Percentiles rank a stretch among this genome's conserved stretches.
These are phyloP conservation scores for Drosophila sulfurigaster DNA, from an alignment of 1,140 invertebrate species.

Conservation along the genomic window DNA sequence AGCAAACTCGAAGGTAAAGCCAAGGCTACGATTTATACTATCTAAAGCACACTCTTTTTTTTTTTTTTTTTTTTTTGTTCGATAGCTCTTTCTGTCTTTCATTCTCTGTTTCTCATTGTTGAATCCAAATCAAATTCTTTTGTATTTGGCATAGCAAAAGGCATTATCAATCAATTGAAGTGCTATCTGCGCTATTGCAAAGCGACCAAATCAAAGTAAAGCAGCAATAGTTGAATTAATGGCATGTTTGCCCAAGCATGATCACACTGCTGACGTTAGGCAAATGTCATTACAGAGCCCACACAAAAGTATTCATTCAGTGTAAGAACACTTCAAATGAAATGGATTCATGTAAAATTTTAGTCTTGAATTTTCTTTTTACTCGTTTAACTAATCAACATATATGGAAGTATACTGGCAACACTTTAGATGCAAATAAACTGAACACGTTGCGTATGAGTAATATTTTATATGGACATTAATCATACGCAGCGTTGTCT, in stretches of 20 bases:
- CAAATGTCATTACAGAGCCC: neutral
- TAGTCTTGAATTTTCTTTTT: too few species aligned
- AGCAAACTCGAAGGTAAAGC: neutral
- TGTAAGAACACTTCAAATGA: too few species aligned
- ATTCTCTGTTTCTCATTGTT: neutral
- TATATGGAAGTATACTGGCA: too few species aligned
- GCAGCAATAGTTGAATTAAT: neutral
- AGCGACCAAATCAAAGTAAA: neutral
- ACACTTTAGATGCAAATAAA: too few species aligned
- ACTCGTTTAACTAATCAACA: too few species aligned
- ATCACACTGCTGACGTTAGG: constrained; percentile 1
- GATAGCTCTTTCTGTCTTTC: neutral
- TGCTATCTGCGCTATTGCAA: neutral
- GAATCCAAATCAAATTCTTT: constrained; percentile 5
- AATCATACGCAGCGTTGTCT: too few species aligned
- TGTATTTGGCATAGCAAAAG: neutral
- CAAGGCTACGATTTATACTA: constrained; percentile 4
- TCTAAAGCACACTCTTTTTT: neutral
- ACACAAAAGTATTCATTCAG: neutral
- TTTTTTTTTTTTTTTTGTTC: neutral
- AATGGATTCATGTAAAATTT: too few species aligned
- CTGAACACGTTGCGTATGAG: neutral
- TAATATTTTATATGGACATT: neutral
- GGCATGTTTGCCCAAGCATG: neutral
- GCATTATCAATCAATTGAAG: constrained; percentile 19